Conservation (phyloP, 2,113 vertebrate species). For the Furnarius figulus region DNA sequence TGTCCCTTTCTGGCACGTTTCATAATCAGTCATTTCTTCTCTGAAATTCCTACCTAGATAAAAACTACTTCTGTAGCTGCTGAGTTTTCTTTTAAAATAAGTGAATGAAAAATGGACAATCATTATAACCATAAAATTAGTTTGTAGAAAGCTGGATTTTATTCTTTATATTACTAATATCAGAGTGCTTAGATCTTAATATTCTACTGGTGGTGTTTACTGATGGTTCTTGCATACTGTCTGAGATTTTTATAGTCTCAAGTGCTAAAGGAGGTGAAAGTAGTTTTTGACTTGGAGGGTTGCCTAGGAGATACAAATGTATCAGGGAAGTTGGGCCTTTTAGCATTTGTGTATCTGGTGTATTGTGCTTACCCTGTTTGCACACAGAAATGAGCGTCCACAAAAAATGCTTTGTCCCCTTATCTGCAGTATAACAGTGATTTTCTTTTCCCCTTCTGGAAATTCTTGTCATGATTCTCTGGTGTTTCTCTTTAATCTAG, state of each 20-base stretch:
- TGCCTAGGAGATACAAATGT: background rate
- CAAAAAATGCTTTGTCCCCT: background rate
- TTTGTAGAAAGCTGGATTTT: background rate
- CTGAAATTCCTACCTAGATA: background rate
- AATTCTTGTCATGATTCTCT: background rate
- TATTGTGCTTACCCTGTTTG: background rate
- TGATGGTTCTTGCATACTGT: background rate
- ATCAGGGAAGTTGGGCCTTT: background rate
- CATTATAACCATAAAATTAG: background rate
- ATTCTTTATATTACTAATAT: background rate
- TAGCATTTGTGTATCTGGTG: background rate
- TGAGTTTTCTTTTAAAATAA: background rate
- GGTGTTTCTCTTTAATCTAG: background rate
- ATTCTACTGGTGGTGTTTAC: background rate
- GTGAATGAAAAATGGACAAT: background rate
- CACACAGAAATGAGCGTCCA: background rate
- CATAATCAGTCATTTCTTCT: background rate
- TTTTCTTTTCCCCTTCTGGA: background rate
- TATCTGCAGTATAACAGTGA: background rate
- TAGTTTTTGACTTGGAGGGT: background rate
- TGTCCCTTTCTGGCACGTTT: background rate
- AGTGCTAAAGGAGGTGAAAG: background rate
- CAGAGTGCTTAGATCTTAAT: background rate
- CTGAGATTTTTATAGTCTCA: background rate
- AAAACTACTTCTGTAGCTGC: background rate